phyloP scores from a whole-genome alignment of 2,797 vertebrate species.

The Aselliscus stoliczkanus region DNA sequence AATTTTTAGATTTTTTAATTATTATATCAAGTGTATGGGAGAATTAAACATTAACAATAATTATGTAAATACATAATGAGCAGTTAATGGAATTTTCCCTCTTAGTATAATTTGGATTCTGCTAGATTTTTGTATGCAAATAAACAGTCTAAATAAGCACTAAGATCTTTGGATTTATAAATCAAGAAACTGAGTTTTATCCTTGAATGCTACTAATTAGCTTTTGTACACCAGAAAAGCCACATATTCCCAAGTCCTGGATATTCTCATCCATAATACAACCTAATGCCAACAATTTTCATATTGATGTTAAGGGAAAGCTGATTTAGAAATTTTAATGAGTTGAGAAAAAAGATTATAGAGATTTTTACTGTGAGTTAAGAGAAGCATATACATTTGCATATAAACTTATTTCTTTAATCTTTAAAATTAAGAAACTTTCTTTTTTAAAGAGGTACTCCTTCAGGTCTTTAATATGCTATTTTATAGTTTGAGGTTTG shows the following conservation, averaged over 20 bases:
- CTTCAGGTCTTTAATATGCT: background rate
- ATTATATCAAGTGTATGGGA: background rate
- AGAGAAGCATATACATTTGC: background rate
- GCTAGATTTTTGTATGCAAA: background rate
- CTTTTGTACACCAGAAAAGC: background rate
- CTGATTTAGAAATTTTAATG: background rate
- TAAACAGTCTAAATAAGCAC: background rate
- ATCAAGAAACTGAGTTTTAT: background rate
- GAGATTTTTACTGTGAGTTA: background rate
- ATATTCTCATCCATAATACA: background rate
- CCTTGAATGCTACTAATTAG: background rate
- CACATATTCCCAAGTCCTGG: background rate
- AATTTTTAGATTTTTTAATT: background rate
- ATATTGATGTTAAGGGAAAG: background rate
- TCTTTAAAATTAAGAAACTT: background rate
- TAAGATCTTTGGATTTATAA: background rate
- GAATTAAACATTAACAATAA: background rate
- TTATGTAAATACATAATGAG: background rate
- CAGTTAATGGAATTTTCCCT: background rate
- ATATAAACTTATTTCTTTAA: background rate
- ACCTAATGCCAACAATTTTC: background rate
- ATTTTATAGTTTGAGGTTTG: background rate
- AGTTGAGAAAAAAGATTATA: conserved; percentile 16
- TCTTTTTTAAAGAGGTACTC: background rate
- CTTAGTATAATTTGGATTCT: background rate